Evolutionary conservation across 2,888 invertebrate genomes (phyloP).

Genomic region (Bembecia ichneumoniformis): DNA sequence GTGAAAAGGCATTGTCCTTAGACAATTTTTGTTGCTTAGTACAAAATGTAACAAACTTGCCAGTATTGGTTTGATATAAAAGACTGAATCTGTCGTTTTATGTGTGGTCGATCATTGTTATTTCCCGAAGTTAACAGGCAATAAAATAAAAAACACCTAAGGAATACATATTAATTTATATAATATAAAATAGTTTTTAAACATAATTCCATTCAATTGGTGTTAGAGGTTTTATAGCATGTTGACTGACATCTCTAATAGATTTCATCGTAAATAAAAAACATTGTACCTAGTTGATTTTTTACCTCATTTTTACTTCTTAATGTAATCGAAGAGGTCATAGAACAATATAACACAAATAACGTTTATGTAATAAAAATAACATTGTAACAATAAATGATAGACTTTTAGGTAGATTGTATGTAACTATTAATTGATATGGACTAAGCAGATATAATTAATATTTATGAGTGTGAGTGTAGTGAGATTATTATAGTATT

Average conservation of each 20-base stretch:
- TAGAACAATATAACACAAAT: no score
- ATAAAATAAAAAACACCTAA: no score
- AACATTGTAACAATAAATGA: constrained; percentile 25
- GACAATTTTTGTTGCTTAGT: constrained; percentile 59
- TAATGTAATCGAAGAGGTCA: no score
- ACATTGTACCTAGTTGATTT: no score
- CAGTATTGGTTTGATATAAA: constrained; percentile 71
- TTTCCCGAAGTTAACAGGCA: constrained; percentile 19
- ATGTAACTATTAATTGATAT: constrained; percentile 4
- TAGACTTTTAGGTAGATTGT: constrained; percentile 20
- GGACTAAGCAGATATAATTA: not conserved
- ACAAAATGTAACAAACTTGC: constrained; percentile 71
- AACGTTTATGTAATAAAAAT: constrained; percentile 6
- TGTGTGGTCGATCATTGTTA: constrained; percentile 47
- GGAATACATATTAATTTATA: no score
- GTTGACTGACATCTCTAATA: no score
- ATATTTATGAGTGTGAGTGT: constrained; percentile 3
- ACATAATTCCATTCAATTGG: no score
- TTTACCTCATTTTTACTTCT: no score
- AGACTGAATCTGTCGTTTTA: constrained; percentile 67
- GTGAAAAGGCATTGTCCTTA: constrained; percentile 49
- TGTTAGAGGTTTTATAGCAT: no score
- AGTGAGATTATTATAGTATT: constrained; percentile 7
- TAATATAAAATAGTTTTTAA: no score
- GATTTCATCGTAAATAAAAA: no score